phyloP scores from a whole-genome alignment of 2,797 vertebrate species.

The Limosa lapponica region DNA sequence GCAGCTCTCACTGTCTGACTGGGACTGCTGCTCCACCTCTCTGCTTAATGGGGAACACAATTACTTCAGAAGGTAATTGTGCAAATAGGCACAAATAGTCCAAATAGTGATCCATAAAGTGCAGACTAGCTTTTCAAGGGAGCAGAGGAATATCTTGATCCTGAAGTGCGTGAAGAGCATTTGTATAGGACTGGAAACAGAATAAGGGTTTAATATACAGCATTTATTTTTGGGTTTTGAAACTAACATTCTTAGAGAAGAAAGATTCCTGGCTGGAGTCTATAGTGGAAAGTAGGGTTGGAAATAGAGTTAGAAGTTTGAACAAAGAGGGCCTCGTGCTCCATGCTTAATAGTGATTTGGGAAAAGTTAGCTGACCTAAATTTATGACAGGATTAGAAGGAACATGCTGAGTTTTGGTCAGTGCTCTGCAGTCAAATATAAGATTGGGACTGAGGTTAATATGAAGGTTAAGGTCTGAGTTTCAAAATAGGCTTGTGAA shows the following conservation, averaged over 20 bases:
- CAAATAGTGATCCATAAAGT: not conserved
- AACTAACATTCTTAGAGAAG: not conserved
- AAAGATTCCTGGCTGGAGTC: not conserved
- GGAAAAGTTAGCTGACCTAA: not conserved
- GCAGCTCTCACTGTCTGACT: not conserved
- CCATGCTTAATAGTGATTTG: not conserved
- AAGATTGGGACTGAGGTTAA: not conserved
- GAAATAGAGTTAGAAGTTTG: not conserved
- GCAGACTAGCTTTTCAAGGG: not conserved
- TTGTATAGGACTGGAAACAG: not conserved
- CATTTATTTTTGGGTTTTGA: not conserved
- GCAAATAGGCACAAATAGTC: not conserved
- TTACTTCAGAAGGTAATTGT: not conserved
- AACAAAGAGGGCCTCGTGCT: not conserved
- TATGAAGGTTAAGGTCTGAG: not conserved
- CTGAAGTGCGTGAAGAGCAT: not conserved
- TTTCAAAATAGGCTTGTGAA: not conserved
- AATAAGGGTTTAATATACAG: not conserved
- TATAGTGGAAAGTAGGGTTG: not conserved
- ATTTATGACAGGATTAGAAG: not conserved
- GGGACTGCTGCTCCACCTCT: not conserved
- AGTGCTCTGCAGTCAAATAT: not conserved
- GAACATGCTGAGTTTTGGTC: not conserved
- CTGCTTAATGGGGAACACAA: not conserved
- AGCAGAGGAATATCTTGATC: not conserved